These are phyloP conservation scores for Cepaea hortensis DNA, from an alignment of 2,888 invertebrate genomes.

Conservation along the genomic window DNA sequence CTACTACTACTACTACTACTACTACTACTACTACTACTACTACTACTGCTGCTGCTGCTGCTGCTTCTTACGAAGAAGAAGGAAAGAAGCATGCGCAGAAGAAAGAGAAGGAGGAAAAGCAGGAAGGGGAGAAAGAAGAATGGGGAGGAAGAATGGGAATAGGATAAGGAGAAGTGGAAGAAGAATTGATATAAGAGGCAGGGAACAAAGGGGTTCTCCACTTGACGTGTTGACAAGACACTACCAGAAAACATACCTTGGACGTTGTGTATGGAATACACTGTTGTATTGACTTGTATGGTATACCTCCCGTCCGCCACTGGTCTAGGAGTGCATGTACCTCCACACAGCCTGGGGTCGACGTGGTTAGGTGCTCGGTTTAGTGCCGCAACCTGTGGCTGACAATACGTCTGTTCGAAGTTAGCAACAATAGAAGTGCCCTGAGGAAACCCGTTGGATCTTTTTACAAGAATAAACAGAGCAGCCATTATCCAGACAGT, in stretches of 20 bases:
- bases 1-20: slow-evolving; percentile 8
- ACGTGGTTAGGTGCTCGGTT: slow-evolving; percentile 29
- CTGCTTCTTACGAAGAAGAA: background rate
- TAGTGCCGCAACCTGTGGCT: background rate
- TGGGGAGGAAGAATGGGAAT: background rate
- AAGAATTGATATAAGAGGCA: background rate
- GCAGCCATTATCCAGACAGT: background rate
- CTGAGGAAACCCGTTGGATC: background rate
- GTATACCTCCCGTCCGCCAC: background rate
- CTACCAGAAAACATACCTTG: background rate
- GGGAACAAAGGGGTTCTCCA: no score
- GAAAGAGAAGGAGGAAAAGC: no score
- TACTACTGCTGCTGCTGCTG: background rate
- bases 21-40: background rate
- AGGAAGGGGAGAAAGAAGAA: background rate
- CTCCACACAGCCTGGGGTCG: slow-evolving; percentile 23
- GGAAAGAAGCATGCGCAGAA: no score
- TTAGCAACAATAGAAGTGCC: slow-evolving; percentile 10
- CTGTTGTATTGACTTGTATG: slow-evolving; percentile 14
- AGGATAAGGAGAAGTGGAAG: background rate
- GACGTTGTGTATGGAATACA: slow-evolving; percentile 20
- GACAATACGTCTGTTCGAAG: slow-evolving; percentile 36
- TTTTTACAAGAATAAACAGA: background rate
- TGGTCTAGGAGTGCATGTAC: background rate
- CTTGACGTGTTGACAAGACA: no score